Evolutionary conservation across 2,797 vertebrate species (phyloP), one percentile per base, ranked within the genome.

Genomic region (Lindbergichthys nudifrons): DNA sequence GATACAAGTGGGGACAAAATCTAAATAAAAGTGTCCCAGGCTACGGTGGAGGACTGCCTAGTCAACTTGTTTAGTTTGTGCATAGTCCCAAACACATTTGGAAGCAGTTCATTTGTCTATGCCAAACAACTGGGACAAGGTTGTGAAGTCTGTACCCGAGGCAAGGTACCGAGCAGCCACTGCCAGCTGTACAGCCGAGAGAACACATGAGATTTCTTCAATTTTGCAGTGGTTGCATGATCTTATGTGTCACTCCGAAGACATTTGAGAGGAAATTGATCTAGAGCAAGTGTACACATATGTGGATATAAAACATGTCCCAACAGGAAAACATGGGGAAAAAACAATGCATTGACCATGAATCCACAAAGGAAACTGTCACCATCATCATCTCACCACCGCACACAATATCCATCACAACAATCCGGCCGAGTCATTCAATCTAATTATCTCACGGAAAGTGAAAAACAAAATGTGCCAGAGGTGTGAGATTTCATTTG

Each of bases 61-160:
- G 61, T 85, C 82, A 75, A 75, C 80, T 65, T 60, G 73, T 81
- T 80, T 50, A 64, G 61, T 66, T 70, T 76, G 18, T 23, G 10
- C 61, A 69, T 56, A 46, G 60, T 60, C 53, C 63, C 36, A 70
- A 68, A 80, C 79, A 73, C 81, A 65, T 56, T 62, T 69, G 65
- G 71, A 83, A 70, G 59, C 57, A 39, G 61, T 83, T 75, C 41
- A 87, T 89, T 88, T 81, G 72, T 88, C 84, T 81, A 23, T 71
- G 80, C 81, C 83, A 82, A 87, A 83, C 82, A 89, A 88, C 46
- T 87, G 83, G 86, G 84, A 87, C 84, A 83, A 84, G 83, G 89
- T 87, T 88, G 75, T 72, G 53, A 75, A 82, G 79, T 71, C 63
- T 67, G 82, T 70, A 84, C 71, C 79, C 10, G 75, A 73, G 76